These are phyloP conservation scores for Fulmarus glacialis DNA, from an alignment of 2,113 vertebrate species.

Conservation along the genomic window DNA sequence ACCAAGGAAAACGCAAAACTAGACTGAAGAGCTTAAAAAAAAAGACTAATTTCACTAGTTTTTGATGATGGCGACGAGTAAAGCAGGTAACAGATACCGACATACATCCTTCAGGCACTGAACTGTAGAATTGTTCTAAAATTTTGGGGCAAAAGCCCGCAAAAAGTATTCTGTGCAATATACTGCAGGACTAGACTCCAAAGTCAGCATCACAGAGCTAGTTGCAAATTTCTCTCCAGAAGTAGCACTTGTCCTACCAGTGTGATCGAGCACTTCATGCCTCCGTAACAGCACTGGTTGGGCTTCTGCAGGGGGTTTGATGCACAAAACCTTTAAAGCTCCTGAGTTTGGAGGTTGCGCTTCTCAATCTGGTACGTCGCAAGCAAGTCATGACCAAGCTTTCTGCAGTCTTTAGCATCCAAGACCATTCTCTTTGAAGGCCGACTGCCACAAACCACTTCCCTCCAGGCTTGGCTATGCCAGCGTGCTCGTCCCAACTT, in stretches of 20 bases:
- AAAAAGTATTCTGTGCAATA: no score
- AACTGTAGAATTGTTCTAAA: neutral
- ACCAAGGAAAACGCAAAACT: neutral
- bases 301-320: neutral
- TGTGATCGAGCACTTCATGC: rapidly evolving
- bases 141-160: neutral
- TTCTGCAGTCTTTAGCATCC: neutral
- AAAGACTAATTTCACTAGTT: neutral
- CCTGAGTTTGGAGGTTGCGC: neutral
- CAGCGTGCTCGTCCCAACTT: neutral
- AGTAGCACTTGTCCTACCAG: neutral
- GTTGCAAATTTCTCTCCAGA: neutral
- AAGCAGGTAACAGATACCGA: neutral
- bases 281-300: neutral
- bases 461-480: neutral
- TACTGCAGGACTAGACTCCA: neutral
- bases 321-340: neutral
- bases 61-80: neutral
- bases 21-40: neutral
- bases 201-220: neutral
- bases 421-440: neutral
- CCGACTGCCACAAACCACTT: neutral
- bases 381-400: neutral
- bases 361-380: rapidly evolving
- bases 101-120: neutral